Base-by-base conservation (phyloP, 1,140 invertebrate species). In the Brachionus plicatilis region DNA sequence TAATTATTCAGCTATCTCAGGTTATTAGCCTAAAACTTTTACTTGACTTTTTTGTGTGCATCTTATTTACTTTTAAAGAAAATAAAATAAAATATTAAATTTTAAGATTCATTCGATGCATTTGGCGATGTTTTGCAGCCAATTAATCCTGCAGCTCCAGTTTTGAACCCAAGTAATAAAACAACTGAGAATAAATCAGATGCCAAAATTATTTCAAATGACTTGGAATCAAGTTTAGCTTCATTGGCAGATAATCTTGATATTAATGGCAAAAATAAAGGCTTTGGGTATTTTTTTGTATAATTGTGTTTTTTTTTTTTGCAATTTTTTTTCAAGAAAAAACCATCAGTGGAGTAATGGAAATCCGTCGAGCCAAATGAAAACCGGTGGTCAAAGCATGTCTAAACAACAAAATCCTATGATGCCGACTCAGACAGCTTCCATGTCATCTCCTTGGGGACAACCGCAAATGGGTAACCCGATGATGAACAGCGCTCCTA, bases 241-340 rank as follows among this genome's bases (percentile, higher is more conserved):
- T 82, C 79, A 65, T 68, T 82, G n/a, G 79, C 79, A 27, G 53
- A 60, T 33, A 82, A 82, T 65, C 60, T 82, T 45, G 79, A 82
- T 45, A 82, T 82, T 1, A 82, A 82, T 47, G 41, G 33, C 24
- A 82, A 82, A 47, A 82, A 68, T 37, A 82, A 82, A 60, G 60
- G 43, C 33, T 82, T 82, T 41, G 37, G 43, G 79, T 82, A 65
- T 65, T 3, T 65, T 82, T 75, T 75, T 75, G 20, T 11, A 27
- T 9, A 20, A 45, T 17, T 41, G 4, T 20, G 20, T 45, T 72
- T 72, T 24, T 50, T 24, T 50, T 76, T 3, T 43, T 17, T 20
- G 4, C 8, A 8, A 50, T 27, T 76, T 50, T 4, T 14, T 76
- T 47, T 76, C 0, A 27, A 76, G 72, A 37, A 76, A 76, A 76